Conservation (phyloP, 2,113 vertebrate species). For the Rhynchopsitta pachyrhyncha region DNA sequence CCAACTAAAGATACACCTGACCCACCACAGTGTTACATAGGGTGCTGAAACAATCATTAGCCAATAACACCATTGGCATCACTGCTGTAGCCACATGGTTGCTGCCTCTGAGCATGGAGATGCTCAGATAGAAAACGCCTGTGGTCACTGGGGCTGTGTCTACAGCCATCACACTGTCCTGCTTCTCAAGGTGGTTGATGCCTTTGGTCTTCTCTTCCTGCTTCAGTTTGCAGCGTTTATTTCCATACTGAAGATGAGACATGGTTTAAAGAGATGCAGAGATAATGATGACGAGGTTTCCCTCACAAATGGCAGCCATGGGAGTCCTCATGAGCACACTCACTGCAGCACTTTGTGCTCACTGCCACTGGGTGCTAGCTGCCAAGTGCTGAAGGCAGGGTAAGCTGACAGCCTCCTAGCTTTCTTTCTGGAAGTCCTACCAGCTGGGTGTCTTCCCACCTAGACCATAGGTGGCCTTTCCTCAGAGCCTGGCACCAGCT, state of each 20-base stretch:
- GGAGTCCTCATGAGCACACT: fast-evolving
- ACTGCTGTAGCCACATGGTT: fast-evolving
- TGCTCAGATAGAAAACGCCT: fast-evolving
- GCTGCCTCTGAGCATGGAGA: fast-evolving
- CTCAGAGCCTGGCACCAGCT: background rate
- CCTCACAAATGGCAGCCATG: background rate
- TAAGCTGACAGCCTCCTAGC: background rate
- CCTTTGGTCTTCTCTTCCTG: background rate
- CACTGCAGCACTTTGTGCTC: background rate
- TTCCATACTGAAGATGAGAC: background rate
- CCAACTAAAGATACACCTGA: background rate
- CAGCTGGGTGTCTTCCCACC: background rate
- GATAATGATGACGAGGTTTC: background rate
- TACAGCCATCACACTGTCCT: fast-evolving
- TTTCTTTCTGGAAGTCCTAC: background rate
- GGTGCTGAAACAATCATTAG: background rate
- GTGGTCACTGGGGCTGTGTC: background rate
- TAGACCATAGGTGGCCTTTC: background rate
- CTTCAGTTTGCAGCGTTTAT: background rate
- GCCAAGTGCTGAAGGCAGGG: background rate
- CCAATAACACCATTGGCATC: background rate
- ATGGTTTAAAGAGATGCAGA: background rate
- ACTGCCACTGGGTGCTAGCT: fast-evolving
- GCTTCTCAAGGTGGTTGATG: background rate
- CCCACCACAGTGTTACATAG: fast-evolving